A percentile compares a stretch with the other conserved stretches of the same genome.
Evolutionary conservation across 2,888 invertebrate species (phyloP).

Genomic region (Cryptocephalus primarius): DNA sequence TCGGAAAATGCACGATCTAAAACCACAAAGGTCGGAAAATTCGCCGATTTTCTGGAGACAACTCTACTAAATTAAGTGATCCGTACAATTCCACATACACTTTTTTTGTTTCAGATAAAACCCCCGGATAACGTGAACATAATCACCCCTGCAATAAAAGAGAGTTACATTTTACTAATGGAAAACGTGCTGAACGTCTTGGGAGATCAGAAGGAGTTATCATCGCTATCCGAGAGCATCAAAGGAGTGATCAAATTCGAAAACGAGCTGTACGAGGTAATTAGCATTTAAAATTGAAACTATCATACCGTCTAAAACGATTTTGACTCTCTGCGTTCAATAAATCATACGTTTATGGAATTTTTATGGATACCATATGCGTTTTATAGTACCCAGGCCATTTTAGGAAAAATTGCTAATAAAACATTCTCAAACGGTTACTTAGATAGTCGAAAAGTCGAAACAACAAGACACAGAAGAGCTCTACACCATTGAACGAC

Average conservation of each 20-base stretch:
- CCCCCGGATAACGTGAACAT: slow-evolving; percentile 11
- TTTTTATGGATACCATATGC: too few species aligned
- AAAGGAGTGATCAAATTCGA: slow-evolving; percentile 8
- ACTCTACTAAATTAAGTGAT: too few species aligned
- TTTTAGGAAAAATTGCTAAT: too few species aligned
- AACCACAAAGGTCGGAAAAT: too few species aligned
- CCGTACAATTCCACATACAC: too few species aligned
- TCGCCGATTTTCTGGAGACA: too few species aligned
- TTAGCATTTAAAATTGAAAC: too few species aligned
- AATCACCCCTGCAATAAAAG: slow-evolving; percentile 5
- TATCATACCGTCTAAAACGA: too few species aligned
- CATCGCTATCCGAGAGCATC: slow-evolving; percentile 3
- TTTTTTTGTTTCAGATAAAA: slow-evolving; percentile 12
- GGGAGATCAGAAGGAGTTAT: slow-evolving; percentile 9
- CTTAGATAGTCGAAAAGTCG: too few species aligned
- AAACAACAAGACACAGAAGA: neutral
- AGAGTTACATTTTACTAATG: slow-evolving; percentile 15
- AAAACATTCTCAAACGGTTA: too few species aligned
- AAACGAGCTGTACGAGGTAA: slow-evolving; percentile 8
- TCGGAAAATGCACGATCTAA: too few species aligned
- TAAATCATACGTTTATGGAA: neutral
- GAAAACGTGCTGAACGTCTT: slow-evolving; percentile 12
- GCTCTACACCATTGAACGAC: neutral
- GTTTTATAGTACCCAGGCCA: too few species aligned
- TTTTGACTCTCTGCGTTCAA: neutral